A percentile compares a stretch with the other conserved stretches of the same genome.
Conservation (phyloP, 2,797 vertebrate species). For the Lithobates pipiens region DNA sequence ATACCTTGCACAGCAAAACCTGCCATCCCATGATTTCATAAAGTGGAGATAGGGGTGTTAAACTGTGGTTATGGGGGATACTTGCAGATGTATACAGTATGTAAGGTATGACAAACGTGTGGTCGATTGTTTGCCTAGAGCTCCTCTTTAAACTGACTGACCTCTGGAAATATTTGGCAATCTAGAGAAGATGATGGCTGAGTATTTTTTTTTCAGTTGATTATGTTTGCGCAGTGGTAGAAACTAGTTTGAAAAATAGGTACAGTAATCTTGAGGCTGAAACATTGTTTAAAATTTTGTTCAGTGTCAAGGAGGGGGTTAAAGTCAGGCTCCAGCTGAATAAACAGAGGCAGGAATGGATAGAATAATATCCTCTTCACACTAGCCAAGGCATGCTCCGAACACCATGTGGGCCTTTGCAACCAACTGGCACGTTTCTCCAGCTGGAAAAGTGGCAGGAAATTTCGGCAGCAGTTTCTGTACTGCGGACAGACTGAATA, state of each 20-base stretch:
- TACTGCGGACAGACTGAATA: neutral
- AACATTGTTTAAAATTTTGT: neutral
- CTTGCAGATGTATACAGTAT: too few relatives aligned
- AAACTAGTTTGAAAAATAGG: neutral
- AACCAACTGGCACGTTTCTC: conserved; percentile 39
- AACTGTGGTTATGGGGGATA: too few relatives aligned
- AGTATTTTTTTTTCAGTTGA: neutral
- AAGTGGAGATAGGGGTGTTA: too few relatives aligned
- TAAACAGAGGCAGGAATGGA: conserved; percentile 44
- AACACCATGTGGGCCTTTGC: conserved; percentile 38
- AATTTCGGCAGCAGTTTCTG: neutral
- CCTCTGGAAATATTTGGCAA: too few relatives aligned
- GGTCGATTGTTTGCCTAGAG: too few relatives aligned
- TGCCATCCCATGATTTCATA: too few relatives aligned
- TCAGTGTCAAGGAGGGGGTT: conserved; percentile 22
- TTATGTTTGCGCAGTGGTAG: neutral
- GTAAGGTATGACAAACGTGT: too few relatives aligned
- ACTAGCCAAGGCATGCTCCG: conserved; percentile 13
- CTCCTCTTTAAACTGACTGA: too few relatives aligned
- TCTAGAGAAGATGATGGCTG: too few relatives aligned
- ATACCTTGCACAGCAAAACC: too few relatives aligned
- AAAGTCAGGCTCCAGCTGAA: conserved; percentile 43
- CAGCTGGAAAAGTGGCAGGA: conserved; percentile 31
- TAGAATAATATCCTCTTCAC: conserved; percentile 42
- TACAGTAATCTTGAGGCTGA: neutral